Evolutionary conservation across 2,888 invertebrate genomes (phyloP).

Genomic region (Ctena decussata): DNA sequence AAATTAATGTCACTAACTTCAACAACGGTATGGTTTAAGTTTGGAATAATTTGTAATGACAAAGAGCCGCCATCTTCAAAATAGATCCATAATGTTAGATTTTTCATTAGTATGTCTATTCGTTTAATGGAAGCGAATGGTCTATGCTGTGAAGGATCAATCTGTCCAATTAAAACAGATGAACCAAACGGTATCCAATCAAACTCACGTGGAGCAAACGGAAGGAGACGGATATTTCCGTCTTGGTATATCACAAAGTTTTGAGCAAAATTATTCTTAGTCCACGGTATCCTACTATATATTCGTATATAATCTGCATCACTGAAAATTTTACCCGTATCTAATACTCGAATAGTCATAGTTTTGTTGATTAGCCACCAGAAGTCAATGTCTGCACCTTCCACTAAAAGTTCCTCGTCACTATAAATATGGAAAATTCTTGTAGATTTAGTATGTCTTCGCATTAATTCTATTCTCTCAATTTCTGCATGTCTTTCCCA

Average conservation of each 20-base stretch:
- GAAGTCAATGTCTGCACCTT: conserved; percentile 46
- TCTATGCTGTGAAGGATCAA: conserved; percentile 24
- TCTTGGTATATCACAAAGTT: conserved; percentile 69
- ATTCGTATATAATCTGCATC: conserved; percentile 61
- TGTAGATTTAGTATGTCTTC: conserved; percentile 17
- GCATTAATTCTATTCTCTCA: conserved; percentile 23
- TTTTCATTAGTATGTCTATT: conserved; percentile 37
- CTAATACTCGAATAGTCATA: conserved; percentile 56
- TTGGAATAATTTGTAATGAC: conserved; percentile 31
- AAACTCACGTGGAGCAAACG: conserved; percentile 57
- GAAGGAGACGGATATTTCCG: conserved; percentile 62
- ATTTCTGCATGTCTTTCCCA: conserved; percentile 18
- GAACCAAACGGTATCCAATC: conserved; percentile 73
- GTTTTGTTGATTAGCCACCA: conserved; percentile 61
- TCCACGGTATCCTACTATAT: conserved; percentile 60
- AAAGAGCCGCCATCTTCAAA: conserved; percentile 48
- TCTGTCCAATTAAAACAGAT: conserved; percentile 68
- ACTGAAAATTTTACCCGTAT: conserved; percentile 41
- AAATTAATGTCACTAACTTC: conserved; percentile 36
- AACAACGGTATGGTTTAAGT: conserved; percentile 22
- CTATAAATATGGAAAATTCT: conserved; percentile 38
- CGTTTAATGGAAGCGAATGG: conserved; percentile 58
- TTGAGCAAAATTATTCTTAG: conserved; percentile 58
- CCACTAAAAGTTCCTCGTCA: conserved; percentile 32
- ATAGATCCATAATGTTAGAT: conserved; percentile 25